Percentiles rank a stretch among this genome's conserved stretches.
phyloP scores from a whole-genome alignment of 2,888 invertebrate species.

The Melanostoma mellinum region DNA sequence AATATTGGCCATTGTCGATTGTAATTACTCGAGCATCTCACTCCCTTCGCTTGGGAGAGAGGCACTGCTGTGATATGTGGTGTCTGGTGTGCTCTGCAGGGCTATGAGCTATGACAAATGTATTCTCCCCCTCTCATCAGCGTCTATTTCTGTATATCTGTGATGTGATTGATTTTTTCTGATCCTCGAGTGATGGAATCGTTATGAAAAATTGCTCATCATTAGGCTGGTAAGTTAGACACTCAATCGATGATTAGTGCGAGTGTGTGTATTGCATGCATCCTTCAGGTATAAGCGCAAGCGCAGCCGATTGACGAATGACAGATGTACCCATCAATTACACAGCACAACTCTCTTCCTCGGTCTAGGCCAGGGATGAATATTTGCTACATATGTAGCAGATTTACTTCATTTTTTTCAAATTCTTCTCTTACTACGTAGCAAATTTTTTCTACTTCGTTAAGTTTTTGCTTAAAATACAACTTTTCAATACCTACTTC shows the following conservation, averaged over 20 bases:
- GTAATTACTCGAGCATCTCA: conserved; percentile 52
- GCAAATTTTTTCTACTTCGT: too few species aligned
- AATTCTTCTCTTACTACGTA: too few species aligned
- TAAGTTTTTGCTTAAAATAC: too few species aligned
- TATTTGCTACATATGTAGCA: too few species aligned
- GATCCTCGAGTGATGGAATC: conserved; percentile 74
- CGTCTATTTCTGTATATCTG: conserved; percentile 46
- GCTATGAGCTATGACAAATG: conserved; percentile 73
- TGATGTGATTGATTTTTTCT: conserved; percentile 73
- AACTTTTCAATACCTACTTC: too few species aligned
- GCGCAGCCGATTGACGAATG: conserved; percentile 59
- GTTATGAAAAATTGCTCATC: conserved; percentile 76
- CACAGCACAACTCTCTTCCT: not conserved
- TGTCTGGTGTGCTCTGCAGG: not conserved
- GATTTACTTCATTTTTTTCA: too few species aligned
- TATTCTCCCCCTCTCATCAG: conserved; percentile 23
- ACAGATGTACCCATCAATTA: conserved; percentile 72
- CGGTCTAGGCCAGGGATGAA: not conserved
- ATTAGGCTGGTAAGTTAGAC: conserved; percentile 72
- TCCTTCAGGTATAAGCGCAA: conserved; percentile 27
- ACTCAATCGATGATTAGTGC: conserved; percentile 54
- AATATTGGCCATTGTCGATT: conserved; percentile 68
- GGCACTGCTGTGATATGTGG: not conserved
- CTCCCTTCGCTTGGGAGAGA: conserved; percentile 57
- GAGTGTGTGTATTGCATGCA: conserved; percentile 11